Evolutionary conservation across 2,888 invertebrate genomes (phyloP), one percentile per base, ranked within the genome.

Genomic region (Spilosoma lubricipeda): DNA sequence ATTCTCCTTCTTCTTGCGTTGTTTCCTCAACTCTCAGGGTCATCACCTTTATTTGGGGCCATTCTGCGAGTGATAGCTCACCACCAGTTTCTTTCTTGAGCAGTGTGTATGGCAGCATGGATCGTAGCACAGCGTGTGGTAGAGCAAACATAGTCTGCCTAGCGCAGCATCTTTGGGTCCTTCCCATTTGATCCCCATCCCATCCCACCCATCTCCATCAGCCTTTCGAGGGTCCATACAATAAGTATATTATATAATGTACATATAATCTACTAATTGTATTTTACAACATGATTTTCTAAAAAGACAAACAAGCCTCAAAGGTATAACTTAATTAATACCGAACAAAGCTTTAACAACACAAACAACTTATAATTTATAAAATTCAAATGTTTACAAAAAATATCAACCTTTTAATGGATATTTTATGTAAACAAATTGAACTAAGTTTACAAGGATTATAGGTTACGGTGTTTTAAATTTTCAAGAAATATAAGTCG

Each of bases 391-490:
- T 67, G 71, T 73, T 75, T 73, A 66, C 65, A 33, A 65, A 63
- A 70, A 72, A 71, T 45, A 73, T 72, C 20, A 73, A 20, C 42
- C 63, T 67, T 68, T 75, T 74, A 70, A 72, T 72, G 67, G 71
- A 52, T 52, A 27, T 52, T 71, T 71, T 73, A 76, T 76, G 74
- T 69, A 78, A 78, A 76, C 67, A 48, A 71, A 64, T 20, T 70
- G 30, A 56, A 52, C 69, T 73, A 63, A 72, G 42, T 71, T 72
- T 64, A 42, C 63, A 65, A 67, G 65, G 72, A 56, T 76, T 72
- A 59, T 39, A 68, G 39, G 63, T 42, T 27, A 64, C 48, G 36
- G 9, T 45, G 56, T 69, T 70, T 42, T 20, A 39, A 70, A 70
- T 59, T 59, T 27, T 39, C 36, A 27, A 42, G 27, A n/a, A 36